Conservation (phyloP, 23 tunicate species). For the Styela plicata region DNA sequence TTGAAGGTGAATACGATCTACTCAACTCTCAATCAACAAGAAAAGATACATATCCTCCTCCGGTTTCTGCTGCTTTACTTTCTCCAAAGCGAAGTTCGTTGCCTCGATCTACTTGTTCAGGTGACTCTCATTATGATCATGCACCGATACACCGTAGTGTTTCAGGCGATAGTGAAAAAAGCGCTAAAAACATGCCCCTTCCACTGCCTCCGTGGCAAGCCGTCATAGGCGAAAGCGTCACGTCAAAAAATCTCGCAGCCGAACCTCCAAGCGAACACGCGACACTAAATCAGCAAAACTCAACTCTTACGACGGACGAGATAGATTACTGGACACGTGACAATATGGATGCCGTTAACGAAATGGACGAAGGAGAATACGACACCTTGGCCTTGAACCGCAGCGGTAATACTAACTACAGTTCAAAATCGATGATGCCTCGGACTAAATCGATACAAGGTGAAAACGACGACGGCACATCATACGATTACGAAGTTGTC, state of each 20-base stretch:
- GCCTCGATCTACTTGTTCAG: not conserved
- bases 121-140: not conserved
- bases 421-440: conserved; percentile 2
- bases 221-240: not conserved
- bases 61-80: not conserved
- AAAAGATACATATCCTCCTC: not conserved
- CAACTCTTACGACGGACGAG: not conserved
- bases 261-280: not conserved
- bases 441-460: not conserved
- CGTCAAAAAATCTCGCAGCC: not conserved
- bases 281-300: not conserved
- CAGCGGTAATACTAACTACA: conserved; percentile 2
- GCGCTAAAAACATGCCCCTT: conserved; percentile 16
- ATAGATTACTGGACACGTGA: not conserved
- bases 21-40: not conserved
- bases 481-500: conserved; percentile 4
- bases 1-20: conserved; percentile 5
- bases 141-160: not conserved
- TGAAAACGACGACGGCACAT: not conserved
- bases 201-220: not conserved
- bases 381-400: conserved; percentile 1
- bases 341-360: not conserved
- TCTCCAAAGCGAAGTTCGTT: not conserved
- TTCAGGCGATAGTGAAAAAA: conserved; percentile 3
- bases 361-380: not conserved